These are phyloP conservation scores for Lasioglossum oenotherae DNA, from an alignment of 2,888 invertebrate genomes.

Conservation along the genomic window DNA sequence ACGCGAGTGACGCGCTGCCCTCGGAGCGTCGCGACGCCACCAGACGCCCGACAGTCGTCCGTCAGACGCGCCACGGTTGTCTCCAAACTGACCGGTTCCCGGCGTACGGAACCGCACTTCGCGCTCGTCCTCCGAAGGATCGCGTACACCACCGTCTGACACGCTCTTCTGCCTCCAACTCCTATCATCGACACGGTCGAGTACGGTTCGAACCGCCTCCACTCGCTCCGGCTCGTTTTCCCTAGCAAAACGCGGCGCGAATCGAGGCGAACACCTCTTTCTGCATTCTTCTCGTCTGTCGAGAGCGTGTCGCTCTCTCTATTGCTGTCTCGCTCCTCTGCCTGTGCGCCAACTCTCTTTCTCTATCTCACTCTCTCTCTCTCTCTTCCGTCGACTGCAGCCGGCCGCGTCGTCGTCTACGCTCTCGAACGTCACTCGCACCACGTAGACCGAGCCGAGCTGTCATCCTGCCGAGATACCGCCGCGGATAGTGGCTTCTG, in stretches of 20 bases:
- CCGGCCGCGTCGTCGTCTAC: constrained; percentile 46
- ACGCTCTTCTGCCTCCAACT: constrained; percentile 19
- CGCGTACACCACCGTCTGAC: constrained; percentile 46
- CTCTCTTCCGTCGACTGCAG: constrained; percentile 36
- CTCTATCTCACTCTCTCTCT: constrained; percentile 44
- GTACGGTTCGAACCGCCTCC: not conserved
- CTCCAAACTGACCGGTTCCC: constrained; percentile 52
- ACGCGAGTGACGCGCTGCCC: constrained; percentile 71
- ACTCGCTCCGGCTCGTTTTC: not conserved
- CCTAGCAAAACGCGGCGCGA: not conserved
- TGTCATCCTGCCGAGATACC: constrained; percentile 58
- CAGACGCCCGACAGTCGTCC: constrained; percentile 79
- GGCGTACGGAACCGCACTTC: constrained; percentile 29
- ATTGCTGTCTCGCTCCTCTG: constrained; percentile 6
- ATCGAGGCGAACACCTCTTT: constrained; percentile 25
- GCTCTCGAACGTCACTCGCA: constrained; percentile 68
- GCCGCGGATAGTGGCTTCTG: constrained; percentile 14
- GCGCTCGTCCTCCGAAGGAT: constrained; percentile 78
- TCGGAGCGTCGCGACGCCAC: constrained; percentile 71
- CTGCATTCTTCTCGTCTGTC: constrained; percentile 44
- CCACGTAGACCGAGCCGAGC: constrained; percentile 68
- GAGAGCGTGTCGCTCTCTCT: constrained; percentile 21
- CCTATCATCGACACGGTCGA: not conserved
- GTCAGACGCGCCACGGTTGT: constrained; percentile 79
- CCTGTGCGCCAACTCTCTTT: constrained; percentile 23